Evolutionary conservation across 1,140 invertebrate species (phyloP).

Genomic region (Meloidogyne floridensis): DNA sequence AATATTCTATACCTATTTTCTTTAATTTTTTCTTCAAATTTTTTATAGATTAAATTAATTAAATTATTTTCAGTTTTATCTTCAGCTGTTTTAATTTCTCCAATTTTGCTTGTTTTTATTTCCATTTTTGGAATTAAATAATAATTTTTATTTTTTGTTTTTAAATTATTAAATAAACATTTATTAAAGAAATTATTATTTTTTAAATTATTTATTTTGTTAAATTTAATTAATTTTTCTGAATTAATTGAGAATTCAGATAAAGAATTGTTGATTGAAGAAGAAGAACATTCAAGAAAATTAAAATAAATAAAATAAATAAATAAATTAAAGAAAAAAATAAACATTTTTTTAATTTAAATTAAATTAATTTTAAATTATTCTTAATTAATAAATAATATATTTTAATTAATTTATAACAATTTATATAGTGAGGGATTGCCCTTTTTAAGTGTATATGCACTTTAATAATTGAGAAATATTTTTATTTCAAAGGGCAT

Average conservation of each 20-base stretch:
- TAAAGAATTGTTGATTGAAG: not conserved
- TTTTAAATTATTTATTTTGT: not conserved
- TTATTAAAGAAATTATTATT: not conserved
- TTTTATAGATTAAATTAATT: not conserved
- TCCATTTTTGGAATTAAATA: not conserved
- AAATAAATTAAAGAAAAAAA: not conserved
- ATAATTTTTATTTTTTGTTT: not conserved
- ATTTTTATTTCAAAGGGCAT: no score
- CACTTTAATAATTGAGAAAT: no score
- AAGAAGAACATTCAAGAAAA: not conserved
- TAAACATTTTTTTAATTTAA: not conserved
- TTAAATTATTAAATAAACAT: not conserved
- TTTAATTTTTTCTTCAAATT: conserved; percentile 5
- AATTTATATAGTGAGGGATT: no score
- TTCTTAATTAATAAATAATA: no score
- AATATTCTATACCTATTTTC: not conserved
- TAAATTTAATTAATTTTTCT: not conserved
- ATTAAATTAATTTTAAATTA: not conserved
- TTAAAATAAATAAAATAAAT: not conserved
- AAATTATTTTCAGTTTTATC: not conserved
- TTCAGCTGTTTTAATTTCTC: conserved; percentile 2
- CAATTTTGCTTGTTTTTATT: not conserved
- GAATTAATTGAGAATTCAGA: not conserved
- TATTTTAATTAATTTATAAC: no score
- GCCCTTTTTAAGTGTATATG: no score